Evolutionary conservation across 2,797 vertebrate species (phyloP), one percentile per base, ranked within the genome.

Genomic region (Denticeps clupeoides): DNA sequence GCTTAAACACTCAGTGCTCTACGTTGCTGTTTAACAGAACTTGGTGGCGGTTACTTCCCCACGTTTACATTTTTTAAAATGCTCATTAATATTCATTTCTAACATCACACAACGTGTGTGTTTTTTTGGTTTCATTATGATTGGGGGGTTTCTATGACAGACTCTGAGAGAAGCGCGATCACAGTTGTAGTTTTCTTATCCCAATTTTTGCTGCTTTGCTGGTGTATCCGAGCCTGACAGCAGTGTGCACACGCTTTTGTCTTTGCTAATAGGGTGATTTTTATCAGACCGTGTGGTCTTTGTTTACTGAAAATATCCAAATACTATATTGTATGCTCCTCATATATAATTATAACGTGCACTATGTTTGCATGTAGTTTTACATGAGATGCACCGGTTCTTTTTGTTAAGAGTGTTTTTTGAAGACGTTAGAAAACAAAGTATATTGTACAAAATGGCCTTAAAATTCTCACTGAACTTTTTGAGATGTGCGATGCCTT

Each of bases 381-480:
- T 90, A 91, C 74, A 79, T 78, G 69, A 81, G 86, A 87, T 78
- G 79, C 85, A 87, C 79, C 71, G 49, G 72, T 77, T 74, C 62
- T 68, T 78, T n/a, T 81, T 79, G 70, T 74, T 78, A 74, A 65
- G 70, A 51, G 78, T 85, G 74, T 83, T 79, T n/a, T n/a, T 83
- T 79, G 58, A 29, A 75, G 70, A 58, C 56, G 67, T 71, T 67
- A 75, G 59, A 42, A 51, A 50, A 66, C 69, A 63, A 75, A 67
- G 75, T 68, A 61, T 67, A 75, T 78, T 87, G 85, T 93, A 94
- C 87, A 89, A 89, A 74, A 93, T 89, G 82, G 93, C 92, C 94
- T 97, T 98, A 98, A 94, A 89, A 88, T 81, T 88, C 85, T 89
- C 86, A 90, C 86, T 79, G 72, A 87, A 82, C 74, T 87, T 84